Evolutionary conservation across 2,113 vertebrate genomes (phyloP).

Genomic region (Psammodynastes pulverulentus): DNA sequence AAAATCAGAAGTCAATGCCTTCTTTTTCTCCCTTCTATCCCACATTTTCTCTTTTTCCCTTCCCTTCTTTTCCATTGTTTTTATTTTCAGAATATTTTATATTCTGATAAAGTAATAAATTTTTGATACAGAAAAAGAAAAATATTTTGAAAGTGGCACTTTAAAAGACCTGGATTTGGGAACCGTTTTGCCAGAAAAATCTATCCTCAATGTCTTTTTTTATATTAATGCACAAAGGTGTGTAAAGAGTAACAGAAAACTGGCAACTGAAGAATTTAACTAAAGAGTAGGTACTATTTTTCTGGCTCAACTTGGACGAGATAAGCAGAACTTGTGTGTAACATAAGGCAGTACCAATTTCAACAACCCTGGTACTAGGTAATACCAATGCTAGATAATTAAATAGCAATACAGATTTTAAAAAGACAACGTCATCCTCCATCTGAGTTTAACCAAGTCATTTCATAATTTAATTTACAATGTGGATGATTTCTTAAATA

Average conservation of each 20-base stretch:
- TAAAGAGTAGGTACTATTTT: not conserved
- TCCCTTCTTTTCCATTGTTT: not conserved
- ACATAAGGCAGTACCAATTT: not conserved
- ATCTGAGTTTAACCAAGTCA: not conserved
- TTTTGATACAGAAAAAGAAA: not conserved
- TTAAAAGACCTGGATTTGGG: not conserved
- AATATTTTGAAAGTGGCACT: not conserved
- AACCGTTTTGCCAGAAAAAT: not conserved
- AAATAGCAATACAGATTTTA: not conserved
- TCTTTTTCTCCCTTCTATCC: not conserved
- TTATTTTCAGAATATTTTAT: not conserved
- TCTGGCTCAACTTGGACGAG: not conserved
- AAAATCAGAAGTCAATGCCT: not conserved
- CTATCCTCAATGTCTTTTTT: not conserved
- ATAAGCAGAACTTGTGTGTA: not conserved
- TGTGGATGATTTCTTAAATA: not conserved
- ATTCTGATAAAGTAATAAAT: not conserved
- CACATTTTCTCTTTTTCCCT: not conserved
- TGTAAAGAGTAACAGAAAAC: not conserved
- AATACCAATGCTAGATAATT: not conserved
- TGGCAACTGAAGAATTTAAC: not conserved
- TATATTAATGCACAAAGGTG: not conserved
- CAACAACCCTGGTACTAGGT: not conserved
- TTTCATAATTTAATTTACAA: not conserved
- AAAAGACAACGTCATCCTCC: not conserved